Conservation (phyloP, 2,888 invertebrate genomes). For the Parascotia fuliginaria region DNA sequence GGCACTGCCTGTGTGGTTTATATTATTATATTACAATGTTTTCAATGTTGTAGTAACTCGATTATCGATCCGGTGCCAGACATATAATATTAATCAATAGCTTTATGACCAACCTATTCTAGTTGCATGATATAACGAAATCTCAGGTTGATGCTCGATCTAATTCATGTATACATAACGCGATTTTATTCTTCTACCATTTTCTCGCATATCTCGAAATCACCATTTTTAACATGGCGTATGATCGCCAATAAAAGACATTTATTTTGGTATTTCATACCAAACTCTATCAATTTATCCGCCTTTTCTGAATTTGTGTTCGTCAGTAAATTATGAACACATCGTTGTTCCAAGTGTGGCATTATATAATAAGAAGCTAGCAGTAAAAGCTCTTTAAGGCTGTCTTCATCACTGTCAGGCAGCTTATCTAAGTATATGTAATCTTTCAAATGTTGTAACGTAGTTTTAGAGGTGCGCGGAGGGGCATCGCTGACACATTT, state of each 20-base stretch:
- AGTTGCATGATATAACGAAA: no score
- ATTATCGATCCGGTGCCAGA: no score
- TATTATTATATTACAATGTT: no score
- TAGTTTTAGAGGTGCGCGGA: conserved; percentile 53
- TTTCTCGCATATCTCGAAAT: neutral
- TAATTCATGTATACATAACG: no score
- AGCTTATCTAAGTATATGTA: conserved; percentile 54
- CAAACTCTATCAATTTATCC: conserved; percentile 54
- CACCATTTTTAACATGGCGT: neutral
- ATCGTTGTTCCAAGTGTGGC: conserved; percentile 58
- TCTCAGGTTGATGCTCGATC: no score
- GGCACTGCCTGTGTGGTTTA: no score
- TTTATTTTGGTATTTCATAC: conserved; percentile 54
- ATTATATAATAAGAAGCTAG: conserved; percentile 60
- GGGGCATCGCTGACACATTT: conserved; percentile 54
- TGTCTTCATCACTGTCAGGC: conserved; percentile 40
- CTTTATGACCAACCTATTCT: no score
- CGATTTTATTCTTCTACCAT: no score
- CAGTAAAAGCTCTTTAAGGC: conserved; percentile 55
- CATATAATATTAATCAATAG: no score
- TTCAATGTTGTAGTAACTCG: no score
- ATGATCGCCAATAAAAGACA: conserved; percentile 24
- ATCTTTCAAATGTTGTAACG: conserved; percentile 56
- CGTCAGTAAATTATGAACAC: conserved; percentile 51
- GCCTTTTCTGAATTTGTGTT: conserved; percentile 11